Conservation (phyloP, 2,113 vertebrate genomes). For the Ia io region DNA sequence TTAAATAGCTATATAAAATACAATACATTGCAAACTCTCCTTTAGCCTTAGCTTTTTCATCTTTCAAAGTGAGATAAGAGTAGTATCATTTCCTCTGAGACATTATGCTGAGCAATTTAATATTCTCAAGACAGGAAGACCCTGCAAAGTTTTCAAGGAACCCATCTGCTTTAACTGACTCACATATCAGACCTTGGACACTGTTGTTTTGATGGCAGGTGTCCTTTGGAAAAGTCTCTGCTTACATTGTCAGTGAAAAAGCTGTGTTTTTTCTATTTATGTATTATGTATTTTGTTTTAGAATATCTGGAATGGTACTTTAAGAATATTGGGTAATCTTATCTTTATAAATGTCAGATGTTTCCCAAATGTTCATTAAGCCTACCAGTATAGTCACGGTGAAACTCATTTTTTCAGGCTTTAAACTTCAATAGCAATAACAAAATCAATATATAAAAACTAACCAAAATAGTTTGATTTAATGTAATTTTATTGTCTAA, state of each 20-base stretch:
- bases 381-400: background rate
- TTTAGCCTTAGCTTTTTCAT: background rate
- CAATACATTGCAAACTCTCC: background rate
- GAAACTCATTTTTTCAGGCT: background rate
- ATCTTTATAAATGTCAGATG: background rate
- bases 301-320: background rate
- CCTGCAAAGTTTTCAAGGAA: constrained; percentile 13
- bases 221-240: constrained; percentile 14
- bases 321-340: background rate
- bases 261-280: background rate
- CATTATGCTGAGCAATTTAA: background rate
- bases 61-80: background rate
- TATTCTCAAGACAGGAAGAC: constrained; percentile 40
- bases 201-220: constrained; percentile 32
- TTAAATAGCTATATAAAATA: background rate
- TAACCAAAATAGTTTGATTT: background rate
- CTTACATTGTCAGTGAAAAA: background rate
- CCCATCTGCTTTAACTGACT: background rate
- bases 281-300: background rate
- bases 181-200: background rate
- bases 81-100: background rate
- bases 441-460: background rate
- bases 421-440: background rate
- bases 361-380: background rate
- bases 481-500: background rate